phyloP scores from a whole-genome alignment of 2,797 vertebrate species.

The Enteromius radiatus region DNA sequence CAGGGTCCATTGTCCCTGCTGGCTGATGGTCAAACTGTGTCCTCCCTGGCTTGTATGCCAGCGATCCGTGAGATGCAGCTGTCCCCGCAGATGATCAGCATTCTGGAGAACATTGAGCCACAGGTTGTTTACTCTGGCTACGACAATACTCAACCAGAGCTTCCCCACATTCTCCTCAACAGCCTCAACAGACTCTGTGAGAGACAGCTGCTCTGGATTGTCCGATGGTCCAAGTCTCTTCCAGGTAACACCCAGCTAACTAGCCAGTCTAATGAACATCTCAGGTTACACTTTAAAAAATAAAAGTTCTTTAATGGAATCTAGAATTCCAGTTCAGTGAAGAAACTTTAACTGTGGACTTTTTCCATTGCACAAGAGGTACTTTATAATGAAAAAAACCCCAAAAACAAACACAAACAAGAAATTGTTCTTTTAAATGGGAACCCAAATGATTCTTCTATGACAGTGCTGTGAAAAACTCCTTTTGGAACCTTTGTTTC shows the following conservation, averaged over 20 bases:
- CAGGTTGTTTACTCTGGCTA: slow-evolving; percentile 88
- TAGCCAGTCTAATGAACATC: background rate
- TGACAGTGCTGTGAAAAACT: background rate
- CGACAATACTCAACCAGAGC: slow-evolving; percentile 85
- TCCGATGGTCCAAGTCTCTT: slow-evolving; percentile 96
- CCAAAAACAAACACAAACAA: background rate
- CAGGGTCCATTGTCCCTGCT: slow-evolving; percentile 72
- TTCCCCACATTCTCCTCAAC: slow-evolving; percentile 87
- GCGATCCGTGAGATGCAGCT: slow-evolving; percentile 85
- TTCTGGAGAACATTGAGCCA: slow-evolving; percentile 94
- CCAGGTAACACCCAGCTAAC: slow-evolving; percentile 87
- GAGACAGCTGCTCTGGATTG: slow-evolving; percentile 93
- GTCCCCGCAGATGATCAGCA: slow-evolving; percentile 84
- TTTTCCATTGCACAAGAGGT: background rate
- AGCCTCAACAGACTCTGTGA: slow-evolving; percentile 94
- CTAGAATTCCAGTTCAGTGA: background rate
- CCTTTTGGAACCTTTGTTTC: background rate
- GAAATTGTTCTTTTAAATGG: background rate
- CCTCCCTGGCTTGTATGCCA: slow-evolving; percentile 81
- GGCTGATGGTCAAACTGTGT: slow-evolving; percentile 73
- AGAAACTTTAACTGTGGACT: background rate
- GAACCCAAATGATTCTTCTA: background rate
- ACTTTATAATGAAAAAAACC: background rate
- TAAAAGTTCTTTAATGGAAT: background rate
- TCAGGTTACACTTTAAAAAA: background rate